Evolutionary conservation across 1,140 invertebrate genomes (phyloP).

Genomic region (Gonioctena quinquepunctata): DNA sequence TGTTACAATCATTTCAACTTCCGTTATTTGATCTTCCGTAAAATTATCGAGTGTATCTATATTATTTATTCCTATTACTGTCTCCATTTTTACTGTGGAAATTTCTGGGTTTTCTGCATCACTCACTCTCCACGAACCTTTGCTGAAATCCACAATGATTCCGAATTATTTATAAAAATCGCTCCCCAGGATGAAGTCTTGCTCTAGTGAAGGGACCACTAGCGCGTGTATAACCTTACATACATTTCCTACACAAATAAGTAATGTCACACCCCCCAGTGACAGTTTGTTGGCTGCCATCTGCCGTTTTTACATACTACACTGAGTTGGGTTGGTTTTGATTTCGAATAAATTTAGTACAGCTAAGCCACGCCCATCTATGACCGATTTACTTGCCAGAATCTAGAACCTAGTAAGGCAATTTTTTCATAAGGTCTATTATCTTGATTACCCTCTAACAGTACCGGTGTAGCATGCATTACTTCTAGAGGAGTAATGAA

Average conservation of each 20-base stretch:
- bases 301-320: not conserved
- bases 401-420: not conserved
- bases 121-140: not conserved
- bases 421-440: slow-evolving; percentile 2
- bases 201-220: slow-evolving; percentile 6
- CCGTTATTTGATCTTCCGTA: not conserved
- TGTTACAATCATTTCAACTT: not conserved
- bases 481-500: too few species aligned
- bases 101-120: not conserved
- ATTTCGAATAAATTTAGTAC: not conserved
- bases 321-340: not conserved
- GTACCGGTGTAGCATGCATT: not conserved
- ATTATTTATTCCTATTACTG: too few species aligned
- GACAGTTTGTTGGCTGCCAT: not conserved
- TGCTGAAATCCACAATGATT: not conserved
- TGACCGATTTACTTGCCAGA: not conserved
- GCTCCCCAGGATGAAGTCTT: slow-evolving; percentile 1
- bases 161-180: slow-evolving; percentile 1
- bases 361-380: not conserved
- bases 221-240: not conserved
- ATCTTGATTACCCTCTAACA: not conserved
- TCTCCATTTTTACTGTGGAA: too few species aligned
- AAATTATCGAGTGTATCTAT: not conserved
- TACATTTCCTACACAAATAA: slow-evolving; percentile 5
- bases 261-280: not conserved